phyloP scores from a whole-genome alignment of 2,113 vertebrate species.

The Clarias gariepinus region DNA sequence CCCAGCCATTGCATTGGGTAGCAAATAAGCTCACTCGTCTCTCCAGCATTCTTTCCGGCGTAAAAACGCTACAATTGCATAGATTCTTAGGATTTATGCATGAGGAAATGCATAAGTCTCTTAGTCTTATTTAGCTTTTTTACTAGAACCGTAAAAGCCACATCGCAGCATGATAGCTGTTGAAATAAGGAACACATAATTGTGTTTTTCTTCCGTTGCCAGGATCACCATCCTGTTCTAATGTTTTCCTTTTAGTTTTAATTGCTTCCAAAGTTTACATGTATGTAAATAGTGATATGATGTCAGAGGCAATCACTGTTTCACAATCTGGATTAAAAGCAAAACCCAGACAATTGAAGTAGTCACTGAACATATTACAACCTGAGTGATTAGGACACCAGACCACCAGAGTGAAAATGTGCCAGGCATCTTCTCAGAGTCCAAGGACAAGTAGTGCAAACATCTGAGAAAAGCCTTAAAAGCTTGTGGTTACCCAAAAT shows the following conservation, averaged over 20 bases:
- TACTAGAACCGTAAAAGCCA: neutral
- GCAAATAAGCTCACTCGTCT: too few relatives aligned
- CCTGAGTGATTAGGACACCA: neutral
- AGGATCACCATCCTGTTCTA: neutral
- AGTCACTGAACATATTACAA: neutral
- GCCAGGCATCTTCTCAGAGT: neutral
- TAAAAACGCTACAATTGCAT: too few relatives aligned
- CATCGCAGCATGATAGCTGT: neutral
- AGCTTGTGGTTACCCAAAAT: conserved; percentile 3
- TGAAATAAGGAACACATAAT: neutral
- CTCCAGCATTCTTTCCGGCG: too few relatives aligned
- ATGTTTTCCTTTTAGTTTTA: neutral
- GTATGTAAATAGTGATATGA: neutral
- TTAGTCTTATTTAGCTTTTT: too few relatives aligned
- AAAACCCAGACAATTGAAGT: neutral
- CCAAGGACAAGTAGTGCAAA: neutral
- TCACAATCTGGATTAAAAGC: neutral
- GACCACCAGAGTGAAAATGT: neutral
- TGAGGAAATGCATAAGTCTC: neutral
- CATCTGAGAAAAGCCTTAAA: neutral
- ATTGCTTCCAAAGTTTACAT: neutral
- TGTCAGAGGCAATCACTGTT: neutral
- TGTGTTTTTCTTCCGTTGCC: neutral
- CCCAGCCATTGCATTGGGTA: too few relatives aligned
- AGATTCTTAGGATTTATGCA: neutral